Evolutionary conservation across 2,888 invertebrate species (phyloP).

Genomic region (Chymomyza fuscimana): DNA sequence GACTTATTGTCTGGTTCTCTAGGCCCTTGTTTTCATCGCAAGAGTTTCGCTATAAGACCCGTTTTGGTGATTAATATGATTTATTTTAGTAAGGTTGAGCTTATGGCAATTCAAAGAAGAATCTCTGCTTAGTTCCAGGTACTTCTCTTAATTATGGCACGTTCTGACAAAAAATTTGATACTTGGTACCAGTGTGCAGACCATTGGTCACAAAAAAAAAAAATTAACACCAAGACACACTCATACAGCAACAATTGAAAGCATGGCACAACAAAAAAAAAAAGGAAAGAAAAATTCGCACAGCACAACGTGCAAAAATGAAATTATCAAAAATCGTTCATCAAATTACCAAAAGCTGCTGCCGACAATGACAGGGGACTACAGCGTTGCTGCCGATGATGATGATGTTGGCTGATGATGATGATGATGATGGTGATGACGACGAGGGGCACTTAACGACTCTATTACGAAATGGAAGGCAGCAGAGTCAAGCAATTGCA

Average conservation of each 20-base stretch:
- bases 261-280: slow-evolving; percentile 31
- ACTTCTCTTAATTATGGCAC: no score
- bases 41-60: no score
- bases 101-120: no score
- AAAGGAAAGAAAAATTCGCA: slow-evolving; percentile 13
- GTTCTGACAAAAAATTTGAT: not conserved
- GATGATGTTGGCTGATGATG: slow-evolving; percentile 27
- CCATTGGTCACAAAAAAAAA: slow-evolving; percentile 23
- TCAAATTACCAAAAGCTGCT: slow-evolving; percentile 74
- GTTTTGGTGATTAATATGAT: no score
- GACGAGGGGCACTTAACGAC: slow-evolving; percentile 73
- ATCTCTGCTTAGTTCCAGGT: no score
- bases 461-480: slow-evolving; percentile 71
- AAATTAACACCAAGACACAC: slow-evolving; percentile 8
- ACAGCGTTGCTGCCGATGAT: slow-evolving; percentile 17
- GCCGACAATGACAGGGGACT: slow-evolving; percentile 18
- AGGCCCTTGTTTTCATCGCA: no score
- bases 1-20: no score
- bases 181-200: not conserved
- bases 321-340: slow-evolving; percentile 76
- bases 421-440: slow-evolving; percentile 22
- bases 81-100: no score
- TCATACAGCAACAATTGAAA: slow-evolving; percentile 3
- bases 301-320: slow-evolving; percentile 67
- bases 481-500: slow-evolving; percentile 19